A percentile compares a stretch with the other conserved stretches of the same genome.
Evolutionary conservation across 2,113 vertebrate species (phyloP).

Genomic region (Grus americana): DNA sequence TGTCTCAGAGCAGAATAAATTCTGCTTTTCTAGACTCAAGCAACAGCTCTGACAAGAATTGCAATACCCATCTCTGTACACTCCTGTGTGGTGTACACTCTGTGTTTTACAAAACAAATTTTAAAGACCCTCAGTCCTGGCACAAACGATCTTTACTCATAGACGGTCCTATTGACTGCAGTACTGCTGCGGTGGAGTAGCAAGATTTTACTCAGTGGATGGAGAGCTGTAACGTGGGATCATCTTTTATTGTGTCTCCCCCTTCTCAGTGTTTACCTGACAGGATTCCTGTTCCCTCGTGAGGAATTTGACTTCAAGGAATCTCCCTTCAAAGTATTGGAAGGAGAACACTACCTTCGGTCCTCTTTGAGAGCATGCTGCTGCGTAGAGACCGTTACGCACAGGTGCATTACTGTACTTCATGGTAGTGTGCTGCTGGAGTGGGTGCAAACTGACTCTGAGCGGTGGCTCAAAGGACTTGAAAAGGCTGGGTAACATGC

Average conservation of each 20-base stretch:
- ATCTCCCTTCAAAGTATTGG: neutral
- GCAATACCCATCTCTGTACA: accelerated
- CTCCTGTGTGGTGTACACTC: neutral
- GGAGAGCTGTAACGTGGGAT: neutral
- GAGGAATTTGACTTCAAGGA: neutral
- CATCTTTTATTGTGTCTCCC: neutral
- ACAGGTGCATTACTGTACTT: neutral
- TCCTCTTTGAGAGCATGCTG: neutral
- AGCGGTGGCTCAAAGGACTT: neutral
- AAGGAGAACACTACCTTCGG: neutral
- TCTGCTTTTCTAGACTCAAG: neutral
- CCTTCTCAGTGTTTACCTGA: neutral
- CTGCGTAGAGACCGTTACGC: neutral
- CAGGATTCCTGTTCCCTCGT: neutral
- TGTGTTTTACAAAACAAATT: neutral
- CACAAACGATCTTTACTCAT: neutral
- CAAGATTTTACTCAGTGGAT: neutral
- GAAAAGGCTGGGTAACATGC: neutral
- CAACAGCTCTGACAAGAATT: neutral
- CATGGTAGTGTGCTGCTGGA: neutral
- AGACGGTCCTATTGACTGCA: too few species aligned
- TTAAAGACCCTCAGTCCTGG: neutral
- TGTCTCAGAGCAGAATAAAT: neutral
- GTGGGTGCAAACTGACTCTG: neutral
- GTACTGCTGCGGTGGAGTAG: neutral